phyloP scores from a whole-genome alignment of 2,888 invertebrate species.

The Agrochola lota region DNA sequence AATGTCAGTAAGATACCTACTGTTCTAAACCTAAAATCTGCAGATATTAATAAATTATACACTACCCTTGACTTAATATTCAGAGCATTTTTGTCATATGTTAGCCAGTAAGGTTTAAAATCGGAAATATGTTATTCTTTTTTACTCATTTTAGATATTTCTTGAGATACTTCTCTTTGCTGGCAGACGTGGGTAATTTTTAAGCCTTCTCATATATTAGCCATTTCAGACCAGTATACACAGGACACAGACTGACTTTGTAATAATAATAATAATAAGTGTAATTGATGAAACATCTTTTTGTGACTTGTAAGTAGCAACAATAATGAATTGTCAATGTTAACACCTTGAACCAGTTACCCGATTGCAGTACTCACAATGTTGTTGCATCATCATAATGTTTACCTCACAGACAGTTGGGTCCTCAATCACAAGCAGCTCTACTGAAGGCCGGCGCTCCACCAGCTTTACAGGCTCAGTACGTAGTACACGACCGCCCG shows the following conservation, averaged over 20 bases:
- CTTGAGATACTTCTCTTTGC: too few relatives aligned
- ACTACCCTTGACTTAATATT: too few relatives aligned
- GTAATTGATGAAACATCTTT: neutral
- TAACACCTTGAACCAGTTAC: slow-evolving; percentile 19
- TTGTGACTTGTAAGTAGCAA: neutral
- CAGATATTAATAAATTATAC: too few relatives aligned
- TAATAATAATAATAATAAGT: neutral
- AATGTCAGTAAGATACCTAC: too few relatives aligned
- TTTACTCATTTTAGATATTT: too few relatives aligned
- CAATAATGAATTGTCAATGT: neutral
- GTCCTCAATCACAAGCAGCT: slow-evolving; percentile 90
- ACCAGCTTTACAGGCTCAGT: slow-evolving; percentile 91
- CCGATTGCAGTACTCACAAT: neutral
- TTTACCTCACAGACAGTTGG: slow-evolving; percentile 94
- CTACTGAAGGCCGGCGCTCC: slow-evolving; percentile 89
- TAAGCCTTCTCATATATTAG: too few relatives aligned
- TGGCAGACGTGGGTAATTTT: too few relatives aligned
- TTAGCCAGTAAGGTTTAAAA: too few relatives aligned
- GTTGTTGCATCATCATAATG: slow-evolving; percentile 9
- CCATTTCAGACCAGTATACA: too few relatives aligned
- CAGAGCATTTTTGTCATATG: too few relatives aligned
- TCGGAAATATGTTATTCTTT: too few relatives aligned
- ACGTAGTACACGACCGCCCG: slow-evolving; percentile 92
- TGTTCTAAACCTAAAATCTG: too few relatives aligned
- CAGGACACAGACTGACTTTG: neutral